These are phyloP conservation scores for Phenganax subtilis DNA, from an alignment of 92 coral and sea anemone species.

Conservation along the genomic window DNA sequence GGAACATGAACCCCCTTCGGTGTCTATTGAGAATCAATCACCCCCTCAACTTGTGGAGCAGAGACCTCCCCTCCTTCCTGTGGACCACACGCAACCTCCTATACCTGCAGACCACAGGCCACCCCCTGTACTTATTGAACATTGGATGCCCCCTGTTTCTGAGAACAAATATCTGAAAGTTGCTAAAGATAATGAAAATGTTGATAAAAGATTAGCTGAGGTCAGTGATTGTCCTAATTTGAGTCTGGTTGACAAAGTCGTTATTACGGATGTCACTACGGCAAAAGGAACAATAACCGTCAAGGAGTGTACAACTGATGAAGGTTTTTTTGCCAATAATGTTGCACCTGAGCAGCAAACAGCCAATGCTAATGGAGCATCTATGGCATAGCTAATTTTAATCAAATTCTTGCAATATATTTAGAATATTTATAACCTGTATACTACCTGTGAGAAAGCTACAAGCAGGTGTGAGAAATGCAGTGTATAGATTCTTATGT, in stretches of 20 bases:
- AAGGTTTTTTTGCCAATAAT: conserved; percentile 74
- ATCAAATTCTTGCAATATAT: not conserved
- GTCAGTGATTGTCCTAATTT: conserved; percentile 38
- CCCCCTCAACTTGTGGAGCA: conserved; percentile 2
- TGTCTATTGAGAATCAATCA: not conserved
- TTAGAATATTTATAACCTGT: conserved; percentile 6
- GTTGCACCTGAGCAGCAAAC: not conserved
- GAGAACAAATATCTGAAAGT: conserved; percentile 22
- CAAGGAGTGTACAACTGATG: conserved; percentile 92
- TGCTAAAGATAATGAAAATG: conserved; percentile 14
- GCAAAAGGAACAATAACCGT: conserved; percentile 89
- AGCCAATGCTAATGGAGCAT: not conserved
- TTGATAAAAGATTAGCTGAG: conserved; percentile 34
- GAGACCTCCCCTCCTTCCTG: not conserved
- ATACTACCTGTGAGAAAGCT: not conserved
- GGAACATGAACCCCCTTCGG: not conserved
- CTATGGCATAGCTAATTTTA: not conserved
- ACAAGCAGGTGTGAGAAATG: not conserved
- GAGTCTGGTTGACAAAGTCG: conserved; percentile 71
- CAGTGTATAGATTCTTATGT: not conserved
- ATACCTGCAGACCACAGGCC: not conserved
- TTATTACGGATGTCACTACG: conserved; percentile 93
- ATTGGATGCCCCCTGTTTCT: not conserved
- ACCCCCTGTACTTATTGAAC: not conserved
- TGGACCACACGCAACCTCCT: too few relatives aligned